Conservation (phyloP, 2,113 vertebrate genomes). For the Xenopus laevis region DNA sequence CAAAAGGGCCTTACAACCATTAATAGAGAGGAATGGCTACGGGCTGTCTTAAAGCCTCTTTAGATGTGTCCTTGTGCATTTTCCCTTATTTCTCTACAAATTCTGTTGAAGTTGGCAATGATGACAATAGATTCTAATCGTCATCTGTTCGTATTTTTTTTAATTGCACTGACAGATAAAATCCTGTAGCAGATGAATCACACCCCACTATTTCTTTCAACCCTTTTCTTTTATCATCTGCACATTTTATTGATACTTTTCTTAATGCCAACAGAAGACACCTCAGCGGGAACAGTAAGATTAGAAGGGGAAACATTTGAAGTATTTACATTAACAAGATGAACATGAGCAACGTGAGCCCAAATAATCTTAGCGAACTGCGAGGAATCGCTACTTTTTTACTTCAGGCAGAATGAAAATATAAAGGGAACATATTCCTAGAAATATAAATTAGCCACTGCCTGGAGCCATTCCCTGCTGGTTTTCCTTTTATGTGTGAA, state of each 20-base stretch:
- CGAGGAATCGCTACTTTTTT: background rate
- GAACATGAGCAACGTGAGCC: background rate
- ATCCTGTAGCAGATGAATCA: background rate
- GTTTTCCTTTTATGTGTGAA: too few species aligned
- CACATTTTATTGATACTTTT: background rate
- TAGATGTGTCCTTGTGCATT: background rate
- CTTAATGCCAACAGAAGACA: background rate
- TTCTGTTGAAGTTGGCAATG: background rate
- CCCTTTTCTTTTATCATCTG: background rate
- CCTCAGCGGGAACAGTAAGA: background rate
- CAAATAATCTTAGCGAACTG: background rate
- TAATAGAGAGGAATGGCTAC: background rate
- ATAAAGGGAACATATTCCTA: too few species aligned
- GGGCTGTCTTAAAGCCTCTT: background rate
- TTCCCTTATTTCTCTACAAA: background rate
- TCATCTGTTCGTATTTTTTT: background rate
- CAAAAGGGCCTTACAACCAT: background rate
- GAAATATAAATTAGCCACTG: too few species aligned
- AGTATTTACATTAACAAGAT: background rate
- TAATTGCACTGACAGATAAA: background rate
- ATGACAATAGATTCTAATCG: background rate
- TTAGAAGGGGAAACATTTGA: background rate
- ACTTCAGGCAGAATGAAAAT: too few species aligned
- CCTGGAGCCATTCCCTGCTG: too few species aligned
- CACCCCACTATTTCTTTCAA: background rate